Evolutionary conservation across 2,888 invertebrate species (phyloP).

Genomic region (Loripinus fragilis): DNA sequence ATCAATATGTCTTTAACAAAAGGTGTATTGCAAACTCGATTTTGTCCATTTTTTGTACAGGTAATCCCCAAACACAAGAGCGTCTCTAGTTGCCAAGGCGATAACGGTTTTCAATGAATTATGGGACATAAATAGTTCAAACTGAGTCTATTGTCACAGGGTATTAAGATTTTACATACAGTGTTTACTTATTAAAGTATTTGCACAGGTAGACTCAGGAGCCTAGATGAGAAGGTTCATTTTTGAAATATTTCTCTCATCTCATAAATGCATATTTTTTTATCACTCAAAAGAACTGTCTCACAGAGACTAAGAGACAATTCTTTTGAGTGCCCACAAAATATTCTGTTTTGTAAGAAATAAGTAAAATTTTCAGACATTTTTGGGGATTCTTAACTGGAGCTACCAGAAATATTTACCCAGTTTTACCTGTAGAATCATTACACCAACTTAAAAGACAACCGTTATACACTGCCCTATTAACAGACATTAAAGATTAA

Average conservation of each 20-base stretch:
- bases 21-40: constrained; percentile 9
- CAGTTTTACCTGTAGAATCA: constrained; percentile 8
- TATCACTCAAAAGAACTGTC: too few species aligned
- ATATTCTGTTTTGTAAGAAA: too few species aligned
- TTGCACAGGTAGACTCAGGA: neutral
- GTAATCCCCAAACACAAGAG: constrained; percentile 28
- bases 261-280: too few species aligned
- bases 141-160: constrained; percentile 3
- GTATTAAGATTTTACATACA: constrained; percentile 12
- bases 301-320: too few species aligned
- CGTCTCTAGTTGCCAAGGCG: constrained; percentile 55
- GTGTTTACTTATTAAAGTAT: constrained; percentile 18
- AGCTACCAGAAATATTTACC: neutral
- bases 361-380: too few species aligned
- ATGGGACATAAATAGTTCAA: constrained; percentile 16
- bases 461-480: too few species aligned
- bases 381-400: too few species aligned
- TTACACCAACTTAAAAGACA: too few species aligned
- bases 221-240: too few species aligned
- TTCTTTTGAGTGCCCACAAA: too few species aligned
- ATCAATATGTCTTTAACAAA: constrained; percentile 2
- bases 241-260: too few species aligned
- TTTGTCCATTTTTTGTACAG: constrained; percentile 1
- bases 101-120: constrained; percentile 33
- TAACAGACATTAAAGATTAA: too few species aligned